A percentile compares a stretch with the other conserved stretches of the same genome.
phyloP scores from a whole-genome alignment of 2,797 vertebrate species.

The Coluber constrictor region DNA sequence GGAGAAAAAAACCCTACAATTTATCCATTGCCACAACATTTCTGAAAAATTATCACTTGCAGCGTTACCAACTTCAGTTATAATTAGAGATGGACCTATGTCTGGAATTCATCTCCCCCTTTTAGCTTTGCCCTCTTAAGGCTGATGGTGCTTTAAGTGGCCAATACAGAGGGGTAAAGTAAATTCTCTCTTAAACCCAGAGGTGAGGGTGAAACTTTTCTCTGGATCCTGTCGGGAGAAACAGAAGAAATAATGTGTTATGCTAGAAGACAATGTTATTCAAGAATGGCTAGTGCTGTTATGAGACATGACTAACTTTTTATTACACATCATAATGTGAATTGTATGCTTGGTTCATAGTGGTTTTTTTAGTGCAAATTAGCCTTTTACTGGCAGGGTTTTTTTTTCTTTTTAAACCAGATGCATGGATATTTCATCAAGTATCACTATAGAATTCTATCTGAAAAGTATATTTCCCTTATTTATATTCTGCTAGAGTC shows the following conservation, averaged over 20 bases:
- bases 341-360: neutral
- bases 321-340: neutral
- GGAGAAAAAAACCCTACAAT: neutral
- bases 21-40: neutral
- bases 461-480: neutral
- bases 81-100: accelerated
- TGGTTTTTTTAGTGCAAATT: neutral
- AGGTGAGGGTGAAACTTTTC: constrained; percentile 52
- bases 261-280: neutral
- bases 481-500: neutral
- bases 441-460: neutral
- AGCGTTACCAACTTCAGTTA: neutral
- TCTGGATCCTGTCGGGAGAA: constrained; percentile 66
- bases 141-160: constrained; percentile 67
- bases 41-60: neutral
- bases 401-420: neutral
- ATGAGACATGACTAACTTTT: neutral
- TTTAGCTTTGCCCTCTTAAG: constrained; percentile 73
- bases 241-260: neutral
- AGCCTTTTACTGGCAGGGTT: neutral
- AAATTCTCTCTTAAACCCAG: constrained; percentile 67
- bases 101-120: constrained; percentile 42
- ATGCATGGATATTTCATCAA: neutral
- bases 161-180: constrained; percentile 68
- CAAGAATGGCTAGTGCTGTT: neutral